Evolutionary conservation across 2,888 invertebrate genomes (phyloP).

Genomic region (Ochlodes sylvanus): DNA sequence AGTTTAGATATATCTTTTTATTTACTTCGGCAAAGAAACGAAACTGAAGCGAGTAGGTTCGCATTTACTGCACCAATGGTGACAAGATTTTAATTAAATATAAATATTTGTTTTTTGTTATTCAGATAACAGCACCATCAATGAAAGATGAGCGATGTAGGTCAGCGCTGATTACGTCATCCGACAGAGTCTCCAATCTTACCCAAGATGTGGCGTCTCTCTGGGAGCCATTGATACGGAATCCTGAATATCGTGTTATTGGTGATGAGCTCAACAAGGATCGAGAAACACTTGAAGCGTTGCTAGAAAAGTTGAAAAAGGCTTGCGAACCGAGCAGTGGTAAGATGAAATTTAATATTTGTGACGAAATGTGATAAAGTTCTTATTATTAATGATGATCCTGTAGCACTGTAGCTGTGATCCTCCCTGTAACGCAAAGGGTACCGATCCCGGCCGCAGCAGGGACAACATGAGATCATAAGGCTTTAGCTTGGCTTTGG

Average conservation of each 20-base stretch:
- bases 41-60: no score
- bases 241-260: conserved; percentile 3
- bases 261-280: conserved; percentile 41
- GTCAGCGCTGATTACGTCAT: conserved; percentile 43
- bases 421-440: no score
- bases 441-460: no score
- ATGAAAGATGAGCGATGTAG: conserved; percentile 50
- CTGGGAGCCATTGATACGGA: conserved; percentile 41
- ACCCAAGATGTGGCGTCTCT: conserved; percentile 43
- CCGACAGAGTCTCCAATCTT: conserved; percentile 45
- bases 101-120: background rate
- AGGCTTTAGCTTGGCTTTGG: no score
- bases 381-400: no score
- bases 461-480: no score
- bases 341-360: background rate
- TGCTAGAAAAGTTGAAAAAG: conserved; percentile 45
- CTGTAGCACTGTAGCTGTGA: no score
- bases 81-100: no score
- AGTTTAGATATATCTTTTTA: no score
- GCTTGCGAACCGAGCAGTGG: conserved; percentile 44
- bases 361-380: no score
- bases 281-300: conserved; percentile 45
- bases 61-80: background rate
- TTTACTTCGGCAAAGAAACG: no score
- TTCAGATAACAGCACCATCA: conserved; percentile 52